These are phyloP conservation scores for Meloidogyne exigua DNA, from an alignment of 1,140 invertebrate species.

Conservation along the genomic window DNA sequence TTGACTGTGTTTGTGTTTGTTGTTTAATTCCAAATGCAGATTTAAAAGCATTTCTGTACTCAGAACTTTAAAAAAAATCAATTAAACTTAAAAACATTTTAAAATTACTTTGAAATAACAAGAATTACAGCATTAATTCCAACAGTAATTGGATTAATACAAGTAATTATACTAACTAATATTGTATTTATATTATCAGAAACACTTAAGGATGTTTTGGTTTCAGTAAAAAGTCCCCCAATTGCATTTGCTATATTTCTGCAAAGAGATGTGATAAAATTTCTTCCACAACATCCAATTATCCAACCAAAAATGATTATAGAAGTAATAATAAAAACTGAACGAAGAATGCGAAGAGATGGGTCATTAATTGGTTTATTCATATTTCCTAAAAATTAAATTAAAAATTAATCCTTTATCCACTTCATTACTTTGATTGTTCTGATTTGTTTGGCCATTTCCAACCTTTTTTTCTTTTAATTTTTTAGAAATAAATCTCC, in stretches of 20 bases:
- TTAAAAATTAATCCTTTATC: too few species aligned
- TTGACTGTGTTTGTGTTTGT: background rate
- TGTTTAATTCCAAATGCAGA: slow-evolving; percentile 7
- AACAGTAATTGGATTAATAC: background rate
- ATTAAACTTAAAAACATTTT: background rate
- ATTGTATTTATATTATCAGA: background rate
- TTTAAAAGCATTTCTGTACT: slow-evolving; percentile 18
- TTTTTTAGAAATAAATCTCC: slow-evolving; percentile 19
- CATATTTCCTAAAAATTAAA: too few species aligned
- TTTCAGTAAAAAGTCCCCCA: background rate
- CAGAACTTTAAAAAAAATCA: slow-evolving; percentile 3
- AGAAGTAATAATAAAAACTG: slow-evolving; percentile 1
- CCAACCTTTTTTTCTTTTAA: background rate
- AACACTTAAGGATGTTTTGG: background rate
- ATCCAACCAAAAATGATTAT: slow-evolving; percentile 22
- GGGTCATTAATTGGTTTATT: background rate
- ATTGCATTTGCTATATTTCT: background rate
- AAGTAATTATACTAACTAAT: slow-evolving; percentile 1
- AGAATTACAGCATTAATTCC: slow-evolving; percentile 13
- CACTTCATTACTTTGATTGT: too few species aligned
- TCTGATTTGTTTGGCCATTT: too few species aligned
- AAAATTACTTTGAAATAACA: background rate
- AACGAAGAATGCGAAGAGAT: slow-evolving; percentile 9
- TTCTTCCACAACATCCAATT: slow-evolving; percentile 4
- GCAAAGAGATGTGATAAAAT: background rate